Conservation (phyloP, 2,888 invertebrate species). For the Xylocampa areola region DNA sequence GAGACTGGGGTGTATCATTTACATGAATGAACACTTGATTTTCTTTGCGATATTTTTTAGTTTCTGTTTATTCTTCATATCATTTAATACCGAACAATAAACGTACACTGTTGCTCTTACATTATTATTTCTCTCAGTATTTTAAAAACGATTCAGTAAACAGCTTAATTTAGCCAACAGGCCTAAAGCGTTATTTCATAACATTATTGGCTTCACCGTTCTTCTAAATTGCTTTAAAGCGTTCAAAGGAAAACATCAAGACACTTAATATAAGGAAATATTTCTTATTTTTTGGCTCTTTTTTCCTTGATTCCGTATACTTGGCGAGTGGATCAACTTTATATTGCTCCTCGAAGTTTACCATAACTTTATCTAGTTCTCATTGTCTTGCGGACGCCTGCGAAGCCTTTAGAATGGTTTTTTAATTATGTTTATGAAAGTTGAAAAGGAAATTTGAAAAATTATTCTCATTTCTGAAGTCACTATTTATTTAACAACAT, state of each 20-base stretch:
- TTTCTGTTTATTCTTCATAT: background rate
- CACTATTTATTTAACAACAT: conserved; percentile 25
- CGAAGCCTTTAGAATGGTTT: conserved; percentile 70
- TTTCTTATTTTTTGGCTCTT: conserved; percentile 25
- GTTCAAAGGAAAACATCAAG: conserved; percentile 46
- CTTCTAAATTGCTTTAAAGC: conserved; percentile 41
- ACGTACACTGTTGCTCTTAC: background rate
- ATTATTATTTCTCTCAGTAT: background rate
- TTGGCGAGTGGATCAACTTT: conserved; percentile 54
- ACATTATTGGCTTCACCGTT: conserved; percentile 44
- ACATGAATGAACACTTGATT: background rate
- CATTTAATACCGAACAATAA: background rate
- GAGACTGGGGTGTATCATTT: background rate
- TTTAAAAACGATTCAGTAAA: conserved; percentile 34
- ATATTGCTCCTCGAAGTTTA: conserved; percentile 59
- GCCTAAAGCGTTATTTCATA: conserved; percentile 43
- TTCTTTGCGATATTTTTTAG: background rate
- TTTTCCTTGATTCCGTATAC: conserved; percentile 38
- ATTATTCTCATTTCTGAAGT: conserved; percentile 49
- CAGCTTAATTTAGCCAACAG: conserved; percentile 35
- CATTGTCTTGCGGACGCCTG: conserved; percentile 59
- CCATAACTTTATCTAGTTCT: conserved; percentile 59
- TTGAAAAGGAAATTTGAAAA: conserved; percentile 53
- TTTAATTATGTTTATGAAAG: conserved; percentile 69
- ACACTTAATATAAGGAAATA: conserved; percentile 30